Percentiles rank a stretch among this genome's conserved stretches.
Evolutionary conservation across 2,113 vertebrate genomes (phyloP).

Genomic region (Chaenocephalus aceratus): DNA sequence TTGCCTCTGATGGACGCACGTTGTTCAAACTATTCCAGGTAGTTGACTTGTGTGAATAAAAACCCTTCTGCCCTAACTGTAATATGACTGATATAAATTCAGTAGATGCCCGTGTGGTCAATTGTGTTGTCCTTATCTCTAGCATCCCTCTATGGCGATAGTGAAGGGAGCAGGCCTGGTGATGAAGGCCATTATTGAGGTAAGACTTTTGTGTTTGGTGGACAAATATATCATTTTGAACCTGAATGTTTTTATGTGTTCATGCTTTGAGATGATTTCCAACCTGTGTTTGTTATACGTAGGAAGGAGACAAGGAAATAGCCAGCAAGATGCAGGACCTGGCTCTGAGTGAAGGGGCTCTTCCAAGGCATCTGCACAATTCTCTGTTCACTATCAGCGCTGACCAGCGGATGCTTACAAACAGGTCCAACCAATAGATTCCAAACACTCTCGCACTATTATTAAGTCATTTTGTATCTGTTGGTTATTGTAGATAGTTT

Average conservation of each 20-base stretch:
- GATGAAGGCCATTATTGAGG: constrained; percentile 99
- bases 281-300: constrained; percentile 4
- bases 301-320: constrained; percentile 99
- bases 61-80: not conserved
- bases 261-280: not conserved
- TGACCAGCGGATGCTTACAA: constrained; percentile 98
- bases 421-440: constrained; percentile 83
- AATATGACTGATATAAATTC: not conserved
- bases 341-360: constrained; percentile 97
- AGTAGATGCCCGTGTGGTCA: not conserved
- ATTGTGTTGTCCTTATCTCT: constrained; percentile 23
- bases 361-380: constrained; percentile 96
- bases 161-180: constrained; percentile 98
- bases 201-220: constrained; percentile 70
- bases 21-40: constrained; percentile 99
- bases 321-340: constrained; percentile 99
- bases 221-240: not conserved
- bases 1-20: constrained; percentile 93
- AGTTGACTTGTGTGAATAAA: not conserved
- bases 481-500: no score
- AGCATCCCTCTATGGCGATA: constrained; percentile 99
- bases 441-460: not conserved
- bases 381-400: constrained; percentile 97
- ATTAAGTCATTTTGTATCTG: no score
- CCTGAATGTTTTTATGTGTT: no score